Percentiles rank a stretch among this genome's conserved stretches.
Evolutionary conservation across 2,888 invertebrate species (phyloP).

Genomic region (Alentia gelatinosa): DNA sequence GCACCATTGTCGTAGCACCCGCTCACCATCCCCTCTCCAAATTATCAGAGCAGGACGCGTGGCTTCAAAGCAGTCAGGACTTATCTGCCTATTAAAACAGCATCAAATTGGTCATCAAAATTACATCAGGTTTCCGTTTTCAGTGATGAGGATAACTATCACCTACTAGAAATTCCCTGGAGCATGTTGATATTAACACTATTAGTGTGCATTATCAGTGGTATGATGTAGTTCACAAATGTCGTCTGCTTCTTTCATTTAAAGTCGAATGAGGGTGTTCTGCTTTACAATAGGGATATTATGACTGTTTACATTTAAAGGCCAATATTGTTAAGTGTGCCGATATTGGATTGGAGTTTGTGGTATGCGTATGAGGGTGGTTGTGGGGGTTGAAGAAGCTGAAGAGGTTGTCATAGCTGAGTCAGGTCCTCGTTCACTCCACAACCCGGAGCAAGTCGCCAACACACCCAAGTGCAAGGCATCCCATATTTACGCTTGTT

Average conservation of each 20-base stretch:
- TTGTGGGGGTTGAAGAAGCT: not conserved
- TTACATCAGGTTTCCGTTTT: no score
- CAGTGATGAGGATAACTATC: no score
- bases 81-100: not conserved
- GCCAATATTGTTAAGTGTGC: no score
- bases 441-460: not conserved
- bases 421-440: not conserved
- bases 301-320: no score
- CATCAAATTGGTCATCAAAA: not conserved
- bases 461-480: not conserved
- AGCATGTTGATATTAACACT: no score
- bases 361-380: not conserved
- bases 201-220: no score
- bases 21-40: not conserved
- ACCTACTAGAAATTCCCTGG: no score
- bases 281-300: no score
- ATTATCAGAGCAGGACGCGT: not conserved
- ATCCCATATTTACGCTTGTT: conserved; percentile 22
- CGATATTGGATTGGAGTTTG: no score
- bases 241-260: no score
- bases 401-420: not conserved
- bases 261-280: no score
- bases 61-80: not conserved
- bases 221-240: no score
- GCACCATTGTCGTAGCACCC: not conserved